Evolutionary conservation across 2,888 invertebrate genomes (phyloP), one percentile per base, ranked within the genome.

Genomic region (Dynastes grantii): DNA sequence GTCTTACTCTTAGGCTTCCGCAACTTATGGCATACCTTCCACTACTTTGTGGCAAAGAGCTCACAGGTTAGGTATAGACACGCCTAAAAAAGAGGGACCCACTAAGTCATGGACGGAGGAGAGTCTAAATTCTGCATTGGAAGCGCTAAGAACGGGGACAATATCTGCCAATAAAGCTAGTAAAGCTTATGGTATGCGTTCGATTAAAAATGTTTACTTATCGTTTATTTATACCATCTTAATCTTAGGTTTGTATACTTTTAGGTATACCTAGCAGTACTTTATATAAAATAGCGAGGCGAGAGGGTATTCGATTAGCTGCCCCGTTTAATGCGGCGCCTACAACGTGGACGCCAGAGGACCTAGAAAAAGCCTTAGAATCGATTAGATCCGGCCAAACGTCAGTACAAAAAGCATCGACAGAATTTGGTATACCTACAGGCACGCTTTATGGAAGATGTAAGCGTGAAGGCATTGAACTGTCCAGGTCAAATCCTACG

Each of bases 261-360:
- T 49, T 40, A 93, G 93, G 96, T 63, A 96, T 97, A 87, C 97
- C 97, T 61, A 96, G 96, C 88, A 96, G 96, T 89, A 97, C 97
- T 22, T 89, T 97, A 85, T 97, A 97, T 90, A 97, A 97, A 91
- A 96, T 97, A 85, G 97, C 96, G 45, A 92, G 96, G 81, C 92
- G 96, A 85, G 96, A 97, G 89, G 96, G 96, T 83, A 97, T 97
- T 87, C 92, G 96, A 76, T 90, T 97, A 86, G 95, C 96, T 68
- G 96, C 96, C 79, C 97, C 97, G 3, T 97, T 97, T 90, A 96
- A 96, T 90, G 96, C 96, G 73, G 96, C 96, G 81, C 96, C 96
- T 51, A 96, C 96, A 37, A 93, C 94, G 67, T 97, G 96, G 96
- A 94, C 95, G 16, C 95, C 95, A 51, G 95, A 95, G 82, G 96